Evolutionary conservation across 2,797 vertebrate species (phyloP).

Genomic region (Adelosebastes latens): DNA sequence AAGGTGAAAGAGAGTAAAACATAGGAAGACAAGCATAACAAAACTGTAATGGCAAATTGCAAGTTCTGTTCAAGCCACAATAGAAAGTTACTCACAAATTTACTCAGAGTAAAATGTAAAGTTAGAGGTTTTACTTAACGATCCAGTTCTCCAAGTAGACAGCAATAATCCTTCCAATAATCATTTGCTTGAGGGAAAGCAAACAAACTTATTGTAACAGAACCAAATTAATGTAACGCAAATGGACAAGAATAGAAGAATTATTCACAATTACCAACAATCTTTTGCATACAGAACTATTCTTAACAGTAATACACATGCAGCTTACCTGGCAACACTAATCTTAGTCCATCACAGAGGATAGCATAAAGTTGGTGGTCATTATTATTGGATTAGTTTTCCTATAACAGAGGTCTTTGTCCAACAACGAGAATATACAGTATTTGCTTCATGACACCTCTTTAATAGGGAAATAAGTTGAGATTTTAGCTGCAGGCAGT

Average conservation of each 20-base stretch:
- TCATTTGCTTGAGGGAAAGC: not conserved
- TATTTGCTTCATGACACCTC: not conserved
- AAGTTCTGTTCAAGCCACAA: not conserved
- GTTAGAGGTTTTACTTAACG: not conserved
- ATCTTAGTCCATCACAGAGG: not conserved
- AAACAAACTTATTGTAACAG: not conserved
- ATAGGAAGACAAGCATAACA: not conserved
- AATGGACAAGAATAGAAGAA: not conserved
- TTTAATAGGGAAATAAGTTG: not conserved
- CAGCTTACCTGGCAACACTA: not conserved
- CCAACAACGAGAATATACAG: not conserved
- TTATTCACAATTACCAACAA: not conserved
- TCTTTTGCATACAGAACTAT: not conserved
- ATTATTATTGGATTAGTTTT: not conserved
- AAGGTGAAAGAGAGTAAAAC: not conserved
- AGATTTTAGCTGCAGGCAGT: not conserved
- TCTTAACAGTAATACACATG: not conserved
- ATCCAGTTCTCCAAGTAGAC: not conserved
- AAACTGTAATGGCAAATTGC: not conserved
- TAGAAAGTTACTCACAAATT: not conserved
- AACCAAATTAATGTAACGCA: not conserved
- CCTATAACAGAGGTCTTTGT: not conserved
- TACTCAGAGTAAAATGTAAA: not conserved
- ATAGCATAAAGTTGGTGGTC: not conserved
- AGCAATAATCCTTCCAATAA: not conserved